Base-by-base conservation (phyloP, 2,113 vertebrate species). In the Limanda limanda region DNA sequence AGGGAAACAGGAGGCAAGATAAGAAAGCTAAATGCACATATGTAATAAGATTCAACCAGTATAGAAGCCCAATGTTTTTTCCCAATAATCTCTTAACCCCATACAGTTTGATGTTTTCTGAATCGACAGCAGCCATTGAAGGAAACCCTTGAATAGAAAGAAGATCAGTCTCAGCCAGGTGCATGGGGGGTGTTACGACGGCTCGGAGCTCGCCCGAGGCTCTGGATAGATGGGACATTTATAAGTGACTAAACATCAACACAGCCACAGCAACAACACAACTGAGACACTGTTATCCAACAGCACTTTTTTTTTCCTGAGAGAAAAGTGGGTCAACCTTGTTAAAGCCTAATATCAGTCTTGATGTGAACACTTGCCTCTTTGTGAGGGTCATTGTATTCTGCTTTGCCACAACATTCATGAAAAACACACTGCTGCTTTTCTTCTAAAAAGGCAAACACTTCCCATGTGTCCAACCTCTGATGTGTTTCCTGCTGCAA, bases 251-350 rank as follows among this genome's bases (percentile, higher is more conserved):
- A 25, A 59, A 56, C 35, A 68, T 57, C 12, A 52, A 57, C 59
- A 48, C 64, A 52, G 14, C 58, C 64, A 78, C 35, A 62, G 23
- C 69, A 82, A 70, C 67, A 79, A 66, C 72, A 85, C 77, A 83
- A 75, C 63, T 66, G 37, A 63, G 31, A 81, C 58, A 25, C 21
- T 24, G 66, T 83, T 88, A 82, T 64, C 70, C 57, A 81, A 88
- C 45, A 52, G 54, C 15, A 64, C 56, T 67, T 69, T 23, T 66
- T 31, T 31, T 68, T 65, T 69, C 35, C 57, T 60, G 74, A 37
- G 31, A 73, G 54, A 86, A 51, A 92, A 87, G 76, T 91, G 61
- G 91, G 91, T 91, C 90, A 92, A 73, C 58, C 67, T 82, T 35
- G 84, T 93, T 84, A 87, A 73, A 61, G 35, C 77, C 74, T 80